phyloP scores from a whole-genome alignment of 2,113 vertebrate species.

The Bujurquina vittata region DNA sequence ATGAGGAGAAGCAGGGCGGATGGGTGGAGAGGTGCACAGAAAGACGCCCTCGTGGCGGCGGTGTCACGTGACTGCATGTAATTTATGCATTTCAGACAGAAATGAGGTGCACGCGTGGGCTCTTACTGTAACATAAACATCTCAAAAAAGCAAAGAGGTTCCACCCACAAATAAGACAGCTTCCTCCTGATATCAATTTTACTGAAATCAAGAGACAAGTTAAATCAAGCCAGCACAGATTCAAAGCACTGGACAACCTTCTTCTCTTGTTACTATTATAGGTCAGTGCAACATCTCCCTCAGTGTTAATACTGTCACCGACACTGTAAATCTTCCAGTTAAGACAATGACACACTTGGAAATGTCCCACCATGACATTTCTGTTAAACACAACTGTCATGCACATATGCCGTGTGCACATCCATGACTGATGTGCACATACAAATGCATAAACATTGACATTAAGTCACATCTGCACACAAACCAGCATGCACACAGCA shows the following conservation, averaged over 20 bases:
- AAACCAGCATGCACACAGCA: not conserved
- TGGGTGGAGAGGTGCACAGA: not conserved
- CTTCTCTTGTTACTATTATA: constrained; percentile 4
- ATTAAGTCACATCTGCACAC: not conserved
- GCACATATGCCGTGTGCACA: constrained; percentile 7
- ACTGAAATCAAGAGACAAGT: constrained; percentile 4
- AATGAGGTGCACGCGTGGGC: not conserved
- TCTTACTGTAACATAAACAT: constrained; percentile 16
- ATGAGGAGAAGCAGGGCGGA: not conserved
- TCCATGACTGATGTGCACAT: constrained; percentile 2
- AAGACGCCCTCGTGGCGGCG: accelerated
- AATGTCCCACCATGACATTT: constrained; percentile 41
- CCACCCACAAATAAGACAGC: not conserved
- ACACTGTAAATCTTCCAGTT: constrained; percentile 25
- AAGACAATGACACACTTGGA: constrained; percentile 31
- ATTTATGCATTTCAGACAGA: not conserved
- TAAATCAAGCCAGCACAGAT: constrained; percentile 5
- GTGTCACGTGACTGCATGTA: constrained; percentile 27
- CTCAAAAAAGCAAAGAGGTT: not conserved
- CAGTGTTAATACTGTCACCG: not conserved
- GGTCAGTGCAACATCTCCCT: constrained; percentile 29
- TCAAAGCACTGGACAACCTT: constrained; percentile 18
- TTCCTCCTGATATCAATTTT: not conserved
- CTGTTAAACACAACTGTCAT: constrained; percentile 10
- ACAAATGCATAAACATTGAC: constrained; percentile 9